Evolutionary conservation across 2,888 invertebrate genomes (phyloP).

Genomic region (Microctonus brassicae): DNA sequence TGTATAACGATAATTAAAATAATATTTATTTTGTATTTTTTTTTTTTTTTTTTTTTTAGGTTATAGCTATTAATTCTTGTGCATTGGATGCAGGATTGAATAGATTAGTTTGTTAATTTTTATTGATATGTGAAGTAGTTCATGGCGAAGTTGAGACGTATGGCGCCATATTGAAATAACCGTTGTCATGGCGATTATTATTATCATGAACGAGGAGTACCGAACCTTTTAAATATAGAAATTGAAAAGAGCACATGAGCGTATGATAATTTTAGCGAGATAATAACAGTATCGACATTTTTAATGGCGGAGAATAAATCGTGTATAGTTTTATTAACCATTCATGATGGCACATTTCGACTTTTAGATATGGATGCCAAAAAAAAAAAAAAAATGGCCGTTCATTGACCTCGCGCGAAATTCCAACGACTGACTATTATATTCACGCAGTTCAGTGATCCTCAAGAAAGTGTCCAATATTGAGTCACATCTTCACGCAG

Average conservation of each 20-base stretch:
- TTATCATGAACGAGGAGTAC: background rate
- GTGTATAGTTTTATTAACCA: no score
- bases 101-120: background rate
- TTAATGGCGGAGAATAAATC: no score
- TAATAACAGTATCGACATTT: background rate
- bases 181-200: background rate
- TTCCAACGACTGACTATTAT: background rate
- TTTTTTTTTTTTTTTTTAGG: background rate
- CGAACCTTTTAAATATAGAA: background rate
- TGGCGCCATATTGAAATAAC: background rate
- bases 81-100: background rate
- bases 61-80: background rate
- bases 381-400: background rate
- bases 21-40: no score
- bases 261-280: no score
- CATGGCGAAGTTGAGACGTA: background rate
- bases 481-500: background rate
- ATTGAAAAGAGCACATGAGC: background rate
- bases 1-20: background rate
- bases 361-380: background rate
- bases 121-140: background rate
- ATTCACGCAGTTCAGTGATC: background rate
- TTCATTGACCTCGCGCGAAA: background rate
- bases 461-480: background rate
- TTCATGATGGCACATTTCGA: background rate